These are phyloP conservation scores for Seira sanloemensis DNA, from an alignment of 2,888 invertebrate species.

Conservation along the genomic window DNA sequence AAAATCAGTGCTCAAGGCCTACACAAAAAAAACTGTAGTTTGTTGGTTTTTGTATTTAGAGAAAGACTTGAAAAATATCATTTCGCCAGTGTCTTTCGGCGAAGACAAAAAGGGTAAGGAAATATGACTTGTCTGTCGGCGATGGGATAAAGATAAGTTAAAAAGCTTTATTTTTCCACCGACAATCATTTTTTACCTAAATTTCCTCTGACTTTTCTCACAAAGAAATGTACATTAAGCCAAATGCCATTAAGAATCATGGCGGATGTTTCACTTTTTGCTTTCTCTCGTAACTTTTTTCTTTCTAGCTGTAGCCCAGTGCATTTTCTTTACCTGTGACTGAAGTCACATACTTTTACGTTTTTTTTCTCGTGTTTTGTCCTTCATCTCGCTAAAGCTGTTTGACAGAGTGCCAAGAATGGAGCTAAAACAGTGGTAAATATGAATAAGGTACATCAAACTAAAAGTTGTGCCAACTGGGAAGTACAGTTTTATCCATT, in stretches of 20 bases:
- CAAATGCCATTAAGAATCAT: conserved; percentile 48
- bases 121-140: background rate
- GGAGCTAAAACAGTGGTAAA: background rate
- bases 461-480: background rate
- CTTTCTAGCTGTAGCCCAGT: background rate
- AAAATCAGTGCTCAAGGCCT: background rate
- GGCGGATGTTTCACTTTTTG: conserved; percentile 52
- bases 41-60: background rate
- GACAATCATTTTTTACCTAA: background rate
- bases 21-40: background rate
- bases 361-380: conserved; percentile 2
- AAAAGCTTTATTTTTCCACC: background rate
- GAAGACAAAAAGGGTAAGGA: background rate
- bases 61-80: background rate
- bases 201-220: background rate
- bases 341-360: background rate
- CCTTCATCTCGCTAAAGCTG: background rate
- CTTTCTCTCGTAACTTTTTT: background rate
- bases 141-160: background rate
- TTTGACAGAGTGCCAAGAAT: conserved; percentile 44
- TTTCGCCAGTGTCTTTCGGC: background rate
- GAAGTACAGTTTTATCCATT: conserved; percentile 1
- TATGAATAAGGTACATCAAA: background rate
- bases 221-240: background rate
- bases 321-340: background rate